Evolutionary conservation across 2,797 vertebrate species (phyloP).

Genomic region (Enteromius anoplus): DNA sequence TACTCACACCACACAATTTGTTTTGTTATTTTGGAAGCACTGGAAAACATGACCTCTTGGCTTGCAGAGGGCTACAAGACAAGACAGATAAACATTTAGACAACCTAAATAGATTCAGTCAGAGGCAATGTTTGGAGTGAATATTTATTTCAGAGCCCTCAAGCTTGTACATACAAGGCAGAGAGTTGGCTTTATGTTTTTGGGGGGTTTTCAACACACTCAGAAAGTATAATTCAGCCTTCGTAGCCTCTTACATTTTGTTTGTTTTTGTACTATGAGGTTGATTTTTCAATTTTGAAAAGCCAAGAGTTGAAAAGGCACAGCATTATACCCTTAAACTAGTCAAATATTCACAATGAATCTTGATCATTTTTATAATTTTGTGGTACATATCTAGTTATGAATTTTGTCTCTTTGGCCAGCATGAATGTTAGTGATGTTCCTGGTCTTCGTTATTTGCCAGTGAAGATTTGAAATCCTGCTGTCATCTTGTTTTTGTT

Average conservation of each 20-base stretch:
- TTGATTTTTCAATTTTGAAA: slow-evolving; percentile 46
- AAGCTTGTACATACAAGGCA: slow-evolving; percentile 61
- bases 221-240: slow-evolving; percentile 66
- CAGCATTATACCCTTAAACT: neutral
- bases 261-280: slow-evolving; percentile 70
- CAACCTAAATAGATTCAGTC: slow-evolving; percentile 75
- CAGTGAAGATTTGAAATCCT: slow-evolving; percentile 58
- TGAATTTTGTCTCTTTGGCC: neutral
- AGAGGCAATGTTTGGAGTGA: slow-evolving; percentile 61
- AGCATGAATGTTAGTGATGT: slow-evolving; percentile 26
- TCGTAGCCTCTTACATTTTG: slow-evolving; percentile 66
- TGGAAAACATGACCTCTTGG: slow-evolving; percentile 67
- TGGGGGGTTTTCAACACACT: slow-evolving; percentile 64
- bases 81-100: slow-evolving; percentile 79
- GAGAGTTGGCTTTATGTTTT: slow-evolving; percentile 70
- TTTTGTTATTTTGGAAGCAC: slow-evolving; percentile 68
- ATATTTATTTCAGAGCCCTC: slow-evolving; percentile 71
- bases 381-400: neutral
- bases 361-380: neutral
- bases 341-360: neutral
- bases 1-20: slow-evolving; percentile 67
- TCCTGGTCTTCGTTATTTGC: slow-evolving; percentile 50
- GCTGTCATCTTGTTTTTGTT: slow-evolving; percentile 66
- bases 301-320: neutral
- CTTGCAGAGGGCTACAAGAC: slow-evolving; percentile 66